phyloP scores from a whole-genome alignment of 2,113 vertebrate genomes.

The Alosa alosa region DNA sequence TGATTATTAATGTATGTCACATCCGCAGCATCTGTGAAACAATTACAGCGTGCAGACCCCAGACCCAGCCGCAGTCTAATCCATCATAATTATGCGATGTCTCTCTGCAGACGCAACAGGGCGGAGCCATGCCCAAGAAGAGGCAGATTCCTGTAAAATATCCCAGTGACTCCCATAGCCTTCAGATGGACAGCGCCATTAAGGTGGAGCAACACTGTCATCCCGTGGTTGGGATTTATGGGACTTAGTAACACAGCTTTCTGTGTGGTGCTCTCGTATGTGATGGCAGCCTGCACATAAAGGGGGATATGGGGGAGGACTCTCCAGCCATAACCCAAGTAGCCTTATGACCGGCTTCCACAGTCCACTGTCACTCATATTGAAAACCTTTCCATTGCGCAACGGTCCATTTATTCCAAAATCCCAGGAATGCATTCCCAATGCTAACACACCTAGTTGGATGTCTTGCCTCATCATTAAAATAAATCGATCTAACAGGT shows the following conservation, averaged over 20 bases:
- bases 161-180: constrained; percentile 38
- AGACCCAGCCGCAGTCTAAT: constrained; percentile 82
- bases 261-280: not conserved
- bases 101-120: constrained; percentile 73
- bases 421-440: too few relatives aligned
- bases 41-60: constrained; percentile 74
- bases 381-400: not conserved
- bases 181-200: constrained; percentile 41
- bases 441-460: too few relatives aligned
- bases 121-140: constrained; percentile 70
- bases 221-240: constrained; percentile 9
- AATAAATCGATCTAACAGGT: not conserved
- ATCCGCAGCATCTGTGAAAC: constrained; percentile 82
- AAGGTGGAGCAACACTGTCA: constrained; percentile 3
- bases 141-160: constrained; percentile 72
- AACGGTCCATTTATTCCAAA: too few relatives aligned
- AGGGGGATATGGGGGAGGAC: not conserved
- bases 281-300: not conserved
- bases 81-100: constrained; percentile 84
- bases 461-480: not conserved
- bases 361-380: not conserved
- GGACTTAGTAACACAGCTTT: not conserved
- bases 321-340: not conserved
- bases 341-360: not conserved
- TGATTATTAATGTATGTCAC: constrained; percentile 81